These are phyloP conservation scores for Pammene aurita DNA, from an alignment of 2,888 invertebrate genomes.

Conservation along the genomic window DNA sequence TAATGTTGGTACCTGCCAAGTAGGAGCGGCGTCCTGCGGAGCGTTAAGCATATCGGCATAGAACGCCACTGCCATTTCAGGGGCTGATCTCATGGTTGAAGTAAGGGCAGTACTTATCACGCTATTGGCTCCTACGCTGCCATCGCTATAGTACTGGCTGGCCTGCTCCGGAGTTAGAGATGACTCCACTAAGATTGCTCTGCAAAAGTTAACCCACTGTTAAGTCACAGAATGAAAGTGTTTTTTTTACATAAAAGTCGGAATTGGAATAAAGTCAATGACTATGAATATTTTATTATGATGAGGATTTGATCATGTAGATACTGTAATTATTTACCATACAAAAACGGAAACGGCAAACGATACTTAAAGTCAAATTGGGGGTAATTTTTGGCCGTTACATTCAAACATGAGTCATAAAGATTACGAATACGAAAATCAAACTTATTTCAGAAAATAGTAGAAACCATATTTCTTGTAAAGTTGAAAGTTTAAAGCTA, in stretches of 20 bases:
- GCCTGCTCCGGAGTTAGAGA: constrained; percentile 55
- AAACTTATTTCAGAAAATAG: too few relatives aligned
- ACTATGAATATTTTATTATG: too few relatives aligned
- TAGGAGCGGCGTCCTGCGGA: constrained; percentile 58
- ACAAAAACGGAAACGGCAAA: background rate
- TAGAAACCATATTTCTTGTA: too few relatives aligned
- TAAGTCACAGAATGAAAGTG: too few relatives aligned
- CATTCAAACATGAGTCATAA: background rate
- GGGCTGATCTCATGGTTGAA: constrained; percentile 51
- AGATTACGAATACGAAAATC: too few relatives aligned
- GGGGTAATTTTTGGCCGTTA: background rate
- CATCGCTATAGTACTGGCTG: constrained; percentile 63
- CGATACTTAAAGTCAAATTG: background rate
- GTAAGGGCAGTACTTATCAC: constrained; percentile 65
- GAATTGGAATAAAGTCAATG: too few relatives aligned
- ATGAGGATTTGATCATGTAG: background rate
- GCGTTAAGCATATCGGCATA: constrained; percentile 62
- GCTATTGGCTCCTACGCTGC: constrained; percentile 64
- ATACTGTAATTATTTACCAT: background rate
- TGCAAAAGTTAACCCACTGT: background rate
- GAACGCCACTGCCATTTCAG: constrained; percentile 61
- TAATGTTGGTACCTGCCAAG: constrained; percentile 62
- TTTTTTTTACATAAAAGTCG: too few relatives aligned
- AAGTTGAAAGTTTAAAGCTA: too few relatives aligned
- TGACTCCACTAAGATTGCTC: constrained; percentile 67